Evolutionary conservation across 2,888 invertebrate genomes (phyloP), one percentile per base, ranked within the genome.

Genomic region (Conchocele bisecta): DNA sequence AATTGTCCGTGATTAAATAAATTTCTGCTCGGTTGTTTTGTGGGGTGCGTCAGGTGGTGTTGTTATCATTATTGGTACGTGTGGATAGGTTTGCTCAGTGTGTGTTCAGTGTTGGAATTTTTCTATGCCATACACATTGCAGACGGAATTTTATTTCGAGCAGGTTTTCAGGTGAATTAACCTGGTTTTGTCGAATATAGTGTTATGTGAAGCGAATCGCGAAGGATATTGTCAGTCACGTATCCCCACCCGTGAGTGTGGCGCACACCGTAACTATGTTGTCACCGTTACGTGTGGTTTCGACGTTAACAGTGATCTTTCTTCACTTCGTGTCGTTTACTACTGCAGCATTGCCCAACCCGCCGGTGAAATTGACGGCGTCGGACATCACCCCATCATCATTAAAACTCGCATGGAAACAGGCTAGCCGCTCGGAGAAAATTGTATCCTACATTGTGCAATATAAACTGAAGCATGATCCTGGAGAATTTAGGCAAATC

Each of bases 401-500:
- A 2, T 97, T 99, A 26, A 94, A 97, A 60, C 93, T 99, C 67
- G 95, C 96, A 15, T 99, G 99, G 99, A 90, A 90, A 50, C 94
- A 95, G 0, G 81, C 84, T 7, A 88, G 86, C 22, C 86, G 86
- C 31, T 78, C 86, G 29, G 97, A 97, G 86, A 89, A 89, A 33
- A 94, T 98, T n/a, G 95, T 95, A 87, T 98, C 98, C 91, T 99
- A 98, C 92, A 96, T 98, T 82, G 96, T 99, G 87, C 97, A 97
- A 92, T 98, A 98, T 93, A 98, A 98, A 91, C 97, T 97, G 48
- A 97, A 97, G 93, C 96, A 95, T 91, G 96, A 75, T 20, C 72
- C 71, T 5, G 82, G 76, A 37, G 65, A 71, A 44, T 97, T 95
- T 93, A 95, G 96, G 87, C 97, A 98, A 92, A 97, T 97, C 88